phyloP scores from a whole-genome alignment of 2,113 vertebrate genomes.

The Hemiprocne comata region DNA sequence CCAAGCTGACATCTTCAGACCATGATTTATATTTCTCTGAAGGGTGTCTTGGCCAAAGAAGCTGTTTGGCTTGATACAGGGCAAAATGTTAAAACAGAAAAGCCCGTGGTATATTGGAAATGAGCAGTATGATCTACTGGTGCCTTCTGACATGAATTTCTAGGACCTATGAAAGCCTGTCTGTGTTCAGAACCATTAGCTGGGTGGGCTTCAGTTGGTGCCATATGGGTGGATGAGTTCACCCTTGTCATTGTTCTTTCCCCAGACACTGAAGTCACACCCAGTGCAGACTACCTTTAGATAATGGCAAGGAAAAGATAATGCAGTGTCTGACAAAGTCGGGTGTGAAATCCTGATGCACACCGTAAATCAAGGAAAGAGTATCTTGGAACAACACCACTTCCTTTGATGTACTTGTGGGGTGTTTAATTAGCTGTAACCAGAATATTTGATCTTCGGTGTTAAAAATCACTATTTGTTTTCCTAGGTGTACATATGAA shows the following conservation, averaged over 20 bases:
- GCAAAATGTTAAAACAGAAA: background rate
- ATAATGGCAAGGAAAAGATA: background rate
- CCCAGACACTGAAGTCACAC: background rate
- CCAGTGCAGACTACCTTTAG: background rate
- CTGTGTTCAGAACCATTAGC: background rate
- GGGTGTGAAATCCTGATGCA: conserved; percentile 7
- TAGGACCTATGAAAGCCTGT: background rate
- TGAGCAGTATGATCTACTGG: background rate
- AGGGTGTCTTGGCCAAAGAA: background rate
- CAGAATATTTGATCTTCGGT: conserved; percentile 61
- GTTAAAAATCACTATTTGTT: conserved; percentile 67
- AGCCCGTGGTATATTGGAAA: background rate
- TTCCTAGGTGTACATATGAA: conserved; percentile 22
- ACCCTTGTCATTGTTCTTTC: background rate
- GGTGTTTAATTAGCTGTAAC: conserved; percentile 71
- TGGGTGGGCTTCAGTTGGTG: background rate
- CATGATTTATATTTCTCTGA: background rate
- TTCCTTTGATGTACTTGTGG: conserved; percentile 48
- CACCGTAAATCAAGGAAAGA: background rate
- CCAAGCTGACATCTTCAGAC: background rate
- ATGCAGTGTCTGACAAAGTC: background rate
- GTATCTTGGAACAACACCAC: background rate
- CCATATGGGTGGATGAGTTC: background rate
- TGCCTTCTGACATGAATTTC: background rate
- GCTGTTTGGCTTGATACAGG: background rate